Percentiles rank a stretch among this genome's conserved stretches.
Evolutionary conservation across 2,888 invertebrate genomes (phyloP).

Genomic region (Scrobipalpa costella): DNA sequence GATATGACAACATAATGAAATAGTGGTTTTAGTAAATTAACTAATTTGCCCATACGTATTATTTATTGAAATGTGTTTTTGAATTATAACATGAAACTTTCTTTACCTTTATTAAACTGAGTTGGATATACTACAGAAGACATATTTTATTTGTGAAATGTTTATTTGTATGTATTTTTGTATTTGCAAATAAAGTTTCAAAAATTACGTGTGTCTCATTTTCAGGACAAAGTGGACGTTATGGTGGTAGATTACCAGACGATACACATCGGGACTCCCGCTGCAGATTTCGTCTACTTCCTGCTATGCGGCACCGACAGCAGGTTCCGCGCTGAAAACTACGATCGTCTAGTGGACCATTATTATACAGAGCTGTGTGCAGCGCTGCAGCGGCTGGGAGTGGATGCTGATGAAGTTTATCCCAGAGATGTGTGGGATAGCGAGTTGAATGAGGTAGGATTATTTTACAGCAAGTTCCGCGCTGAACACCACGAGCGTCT

Average conservation of each 20-base stretch:
- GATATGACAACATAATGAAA: no score
- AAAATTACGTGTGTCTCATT: no score
- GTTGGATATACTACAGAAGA: no score
- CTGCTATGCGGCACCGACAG: constrained; percentile 52
- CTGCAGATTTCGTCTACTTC: constrained; percentile 52
- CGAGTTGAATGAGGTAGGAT: constrained; percentile 47
- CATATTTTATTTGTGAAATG: no score
- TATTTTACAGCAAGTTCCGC: constrained; percentile 37
- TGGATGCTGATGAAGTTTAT: constrained; percentile 47
- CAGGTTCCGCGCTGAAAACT: constrained; percentile 48
- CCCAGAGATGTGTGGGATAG: constrained; percentile 46
- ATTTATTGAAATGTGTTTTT: no score
- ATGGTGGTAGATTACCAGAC: constrained; percentile 56
- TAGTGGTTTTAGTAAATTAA: no score
- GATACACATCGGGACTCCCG: constrained; percentile 46
- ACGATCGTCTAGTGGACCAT: constrained; percentile 44
- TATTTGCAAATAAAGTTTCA: no score
- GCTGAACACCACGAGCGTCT: no score
- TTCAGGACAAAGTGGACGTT: constrained; percentile 41
- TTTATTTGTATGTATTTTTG: no score
- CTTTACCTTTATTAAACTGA: no score
- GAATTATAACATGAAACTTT: no score
- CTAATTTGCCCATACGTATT: no score
- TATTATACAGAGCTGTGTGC: constrained; percentile 45
- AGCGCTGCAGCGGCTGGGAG: constrained; percentile 39